Conservation (phyloP, 2,797 vertebrate species). For the Streptopelia turtur region DNA sequence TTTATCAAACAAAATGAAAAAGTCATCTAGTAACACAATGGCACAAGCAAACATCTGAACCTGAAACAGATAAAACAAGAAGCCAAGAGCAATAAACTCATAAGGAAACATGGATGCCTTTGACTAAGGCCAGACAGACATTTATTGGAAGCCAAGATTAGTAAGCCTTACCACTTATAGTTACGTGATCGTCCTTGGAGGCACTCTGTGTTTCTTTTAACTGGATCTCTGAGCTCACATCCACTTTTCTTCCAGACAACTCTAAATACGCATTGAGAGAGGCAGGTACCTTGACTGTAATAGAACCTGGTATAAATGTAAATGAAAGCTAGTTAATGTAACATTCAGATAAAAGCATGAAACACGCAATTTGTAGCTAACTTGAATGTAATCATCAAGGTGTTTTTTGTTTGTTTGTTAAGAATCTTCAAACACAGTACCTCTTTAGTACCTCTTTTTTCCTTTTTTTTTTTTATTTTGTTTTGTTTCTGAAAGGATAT, state of each 20-base stretch:
- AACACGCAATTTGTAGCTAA: background rate
- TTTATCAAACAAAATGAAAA: constrained; percentile 24
- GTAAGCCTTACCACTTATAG: constrained; percentile 84
- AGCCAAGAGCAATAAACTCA: constrained; percentile 39
- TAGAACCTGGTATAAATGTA: constrained; percentile 78
- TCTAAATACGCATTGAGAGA: constrained; percentile 83
- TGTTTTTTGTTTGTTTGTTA: background rate
- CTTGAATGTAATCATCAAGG: background rate
- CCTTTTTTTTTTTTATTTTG: background rate
- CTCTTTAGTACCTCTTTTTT: too few relatives aligned
- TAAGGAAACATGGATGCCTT: background rate
- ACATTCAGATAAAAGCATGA: background rate
- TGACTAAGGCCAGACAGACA: background rate
- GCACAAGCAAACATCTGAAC: background rate
- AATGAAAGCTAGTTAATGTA: constrained; percentile 26
- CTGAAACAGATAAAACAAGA: background rate
- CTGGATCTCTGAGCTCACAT: constrained; percentile 84
- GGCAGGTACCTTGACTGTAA: constrained; percentile 87
- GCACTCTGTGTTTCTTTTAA: constrained; percentile 77
- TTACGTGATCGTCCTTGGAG: constrained; percentile 72
- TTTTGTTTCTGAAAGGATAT: background rate
- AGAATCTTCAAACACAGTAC: background rate
- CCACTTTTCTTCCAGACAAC: constrained; percentile 84
- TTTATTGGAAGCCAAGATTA: constrained; percentile 14
- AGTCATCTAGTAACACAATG: background rate